These are phyloP conservation scores for Apamea sordens DNA, from an alignment of 2,888 invertebrate genomes.

Conservation along the genomic window DNA sequence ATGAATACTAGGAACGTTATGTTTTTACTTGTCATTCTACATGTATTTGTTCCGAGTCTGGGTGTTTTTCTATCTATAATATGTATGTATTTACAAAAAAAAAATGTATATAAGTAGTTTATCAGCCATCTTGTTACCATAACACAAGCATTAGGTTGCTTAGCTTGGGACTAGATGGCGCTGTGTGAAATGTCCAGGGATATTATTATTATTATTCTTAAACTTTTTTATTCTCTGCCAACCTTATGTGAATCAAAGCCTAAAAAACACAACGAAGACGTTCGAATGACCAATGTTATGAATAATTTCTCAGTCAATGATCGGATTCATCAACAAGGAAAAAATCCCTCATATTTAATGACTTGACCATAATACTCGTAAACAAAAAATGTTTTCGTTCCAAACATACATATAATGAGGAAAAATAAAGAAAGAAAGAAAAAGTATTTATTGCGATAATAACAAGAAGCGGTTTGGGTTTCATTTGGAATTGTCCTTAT, in stretches of 20 bases:
- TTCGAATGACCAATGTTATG: slow-evolving; percentile 8
- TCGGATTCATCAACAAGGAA: slow-evolving; percentile 32
- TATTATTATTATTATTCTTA: too few relatives aligned
- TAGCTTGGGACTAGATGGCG: too few relatives aligned
- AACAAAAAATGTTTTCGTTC: neutral
- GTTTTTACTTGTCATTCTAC: neutral
- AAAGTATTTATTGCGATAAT: too few relatives aligned
- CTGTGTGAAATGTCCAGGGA: too few relatives aligned
- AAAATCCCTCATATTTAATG: slow-evolving; percentile 6
- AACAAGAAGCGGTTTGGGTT: slow-evolving; percentile 14
- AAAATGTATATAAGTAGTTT: too few relatives aligned
- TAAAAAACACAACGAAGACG: slow-evolving; percentile 4
- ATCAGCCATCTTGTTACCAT: too few relatives aligned
- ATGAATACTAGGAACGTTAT: neutral
- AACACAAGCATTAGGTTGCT: too few relatives aligned
- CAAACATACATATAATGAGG: neutral
- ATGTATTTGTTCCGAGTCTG: too few relatives aligned
- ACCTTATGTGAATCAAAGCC: slow-evolving; percentile 6
- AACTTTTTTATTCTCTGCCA: neutral
- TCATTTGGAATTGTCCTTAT: slow-evolving; percentile 11
- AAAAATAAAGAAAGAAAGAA: too few relatives aligned
- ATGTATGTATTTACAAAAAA: too few relatives aligned
- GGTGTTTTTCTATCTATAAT: too few relatives aligned
- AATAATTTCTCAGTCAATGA: slow-evolving; percentile 12
- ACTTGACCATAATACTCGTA: neutral